Evolutionary conservation across 1,140 invertebrate species (phyloP).

Genomic region (Aradophagus sp.): DNA sequence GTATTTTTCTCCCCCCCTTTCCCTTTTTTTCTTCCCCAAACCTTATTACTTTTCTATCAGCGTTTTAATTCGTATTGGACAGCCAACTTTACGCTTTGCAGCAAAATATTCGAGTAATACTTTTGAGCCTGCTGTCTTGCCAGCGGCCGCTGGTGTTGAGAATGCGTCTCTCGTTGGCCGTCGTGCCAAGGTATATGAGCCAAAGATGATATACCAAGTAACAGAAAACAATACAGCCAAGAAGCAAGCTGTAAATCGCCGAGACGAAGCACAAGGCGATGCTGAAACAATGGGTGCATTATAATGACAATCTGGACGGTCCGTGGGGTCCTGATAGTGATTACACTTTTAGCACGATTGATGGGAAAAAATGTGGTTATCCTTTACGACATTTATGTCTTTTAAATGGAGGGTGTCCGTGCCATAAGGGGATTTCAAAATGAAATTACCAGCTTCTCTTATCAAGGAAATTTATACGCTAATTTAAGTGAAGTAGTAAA

Average conservation of each 20-base stretch:
- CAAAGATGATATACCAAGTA: conserved; percentile 71
- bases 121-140: conserved; percentile 61
- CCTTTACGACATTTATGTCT: too few species aligned
- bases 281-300: conserved; percentile 52
- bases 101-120: conserved; percentile 63
- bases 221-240: conserved; percentile 65
- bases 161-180: conserved; percentile 65
- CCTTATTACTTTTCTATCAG: too few species aligned
- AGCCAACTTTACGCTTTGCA: conserved; percentile 60
- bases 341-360: conserved; percentile 16
- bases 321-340: conserved; percentile 29
- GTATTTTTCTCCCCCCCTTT: too few species aligned
- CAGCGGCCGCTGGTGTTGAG: conserved; percentile 48
- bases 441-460: too few species aligned
- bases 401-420: too few species aligned
- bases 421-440: too few species aligned
- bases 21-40: too few species aligned
- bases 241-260: conserved; percentile 70
- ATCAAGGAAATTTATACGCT: too few species aligned
- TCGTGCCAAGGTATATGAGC: conserved; percentile 67
- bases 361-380: too few species aligned
- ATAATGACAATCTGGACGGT: conserved; percentile 22
- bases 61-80: too few species aligned
- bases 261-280: conserved; percentile 73
- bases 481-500: too few species aligned